Evolutionary conservation across 2,113 vertebrate species (phyloP).

Genomic region (Alces alces): DNA sequence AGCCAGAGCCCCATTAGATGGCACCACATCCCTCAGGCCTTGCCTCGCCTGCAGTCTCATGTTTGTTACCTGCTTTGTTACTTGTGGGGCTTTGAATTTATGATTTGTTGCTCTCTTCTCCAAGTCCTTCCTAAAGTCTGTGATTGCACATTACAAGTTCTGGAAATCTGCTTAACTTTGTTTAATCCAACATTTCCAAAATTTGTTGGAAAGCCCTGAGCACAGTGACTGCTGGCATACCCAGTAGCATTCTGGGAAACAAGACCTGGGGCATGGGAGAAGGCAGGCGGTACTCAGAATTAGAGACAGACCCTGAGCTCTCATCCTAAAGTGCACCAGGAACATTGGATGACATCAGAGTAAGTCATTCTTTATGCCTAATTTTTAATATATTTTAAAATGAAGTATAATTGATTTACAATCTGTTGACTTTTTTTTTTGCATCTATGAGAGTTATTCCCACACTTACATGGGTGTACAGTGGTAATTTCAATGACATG

Average conservation of each 20-base stretch:
- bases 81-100: background rate
- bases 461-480: background rate
- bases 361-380: background rate
- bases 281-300: background rate
- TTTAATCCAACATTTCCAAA: background rate
- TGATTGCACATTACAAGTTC: background rate
- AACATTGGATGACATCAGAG: background rate
- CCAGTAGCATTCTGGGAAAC: background rate
- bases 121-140: background rate
- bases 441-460: background rate
- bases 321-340: background rate
- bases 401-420: background rate
- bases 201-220: background rate
- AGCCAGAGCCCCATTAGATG: background rate
- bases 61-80: background rate
- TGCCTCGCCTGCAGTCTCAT: fast-evolving
- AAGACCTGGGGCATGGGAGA: background rate
- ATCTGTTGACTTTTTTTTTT: background rate
- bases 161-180: background rate
- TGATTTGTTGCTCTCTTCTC: background rate
- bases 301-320: background rate
- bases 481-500: background rate
- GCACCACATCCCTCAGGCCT: background rate
- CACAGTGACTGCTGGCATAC: background rate
- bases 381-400: background rate